These are phyloP conservation scores for Erinaceus europaeus DNA, from an alignment of 2,113 vertebrate genomes.

Conservation along the genomic window DNA sequence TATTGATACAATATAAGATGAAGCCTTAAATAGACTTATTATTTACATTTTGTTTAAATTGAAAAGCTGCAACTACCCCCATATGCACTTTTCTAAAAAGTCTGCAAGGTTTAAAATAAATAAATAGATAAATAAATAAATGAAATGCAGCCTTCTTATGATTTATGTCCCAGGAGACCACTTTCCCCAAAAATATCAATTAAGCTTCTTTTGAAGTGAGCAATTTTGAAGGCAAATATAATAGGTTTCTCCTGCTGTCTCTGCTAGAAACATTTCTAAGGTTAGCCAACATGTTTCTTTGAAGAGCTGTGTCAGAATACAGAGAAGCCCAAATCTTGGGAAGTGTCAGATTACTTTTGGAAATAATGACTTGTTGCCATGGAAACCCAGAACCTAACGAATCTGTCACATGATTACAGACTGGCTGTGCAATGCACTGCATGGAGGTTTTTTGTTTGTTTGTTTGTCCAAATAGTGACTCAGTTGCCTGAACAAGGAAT, in stretches of 20 bases:
- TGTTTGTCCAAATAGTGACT: conserved; percentile 52
- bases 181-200: conserved; percentile 66
- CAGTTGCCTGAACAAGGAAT: conserved; percentile 54
- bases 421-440: conserved; percentile 48
- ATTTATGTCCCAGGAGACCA: background rate
- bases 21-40: background rate
- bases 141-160: background rate
- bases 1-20: background rate
- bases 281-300: conserved; percentile 66
- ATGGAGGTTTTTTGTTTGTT: conserved; percentile 38
- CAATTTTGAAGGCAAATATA: conserved; percentile 53
- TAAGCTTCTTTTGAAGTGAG: conserved; percentile 41
- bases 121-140: too few relatives aligned
- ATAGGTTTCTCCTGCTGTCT: conserved; percentile 36
- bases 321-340: conserved; percentile 71
- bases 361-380: conserved; percentile 78
- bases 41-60: conserved; percentile 42
- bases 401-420: conserved; percentile 23
- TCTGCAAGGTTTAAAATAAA: conserved; percentile 24
- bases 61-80: conserved; percentile 8
- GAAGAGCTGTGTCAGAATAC: conserved; percentile 49
- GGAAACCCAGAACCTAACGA: conserved; percentile 66
- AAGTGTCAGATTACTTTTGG: conserved; percentile 76
- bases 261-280: conserved; percentile 61
- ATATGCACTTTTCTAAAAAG: background rate